Conservation (phyloP, 2,888 invertebrate species). For the Drosophila borealis region DNA sequence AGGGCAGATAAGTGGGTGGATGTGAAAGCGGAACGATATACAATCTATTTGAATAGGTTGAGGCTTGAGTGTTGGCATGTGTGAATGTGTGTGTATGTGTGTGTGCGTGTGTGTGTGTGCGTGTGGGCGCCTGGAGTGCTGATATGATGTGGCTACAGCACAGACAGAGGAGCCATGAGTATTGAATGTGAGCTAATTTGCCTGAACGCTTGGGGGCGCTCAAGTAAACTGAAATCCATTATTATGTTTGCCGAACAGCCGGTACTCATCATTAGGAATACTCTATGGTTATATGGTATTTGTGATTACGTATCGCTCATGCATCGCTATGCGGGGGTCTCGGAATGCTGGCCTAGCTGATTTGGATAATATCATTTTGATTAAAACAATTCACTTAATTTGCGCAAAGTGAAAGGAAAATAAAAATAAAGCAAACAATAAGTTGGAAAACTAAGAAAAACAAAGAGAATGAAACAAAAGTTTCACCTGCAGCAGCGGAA, state of each 20-base stretch:
- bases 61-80: constrained; percentile 1
- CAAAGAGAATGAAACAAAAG: constrained; percentile 13
- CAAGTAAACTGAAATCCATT: constrained; percentile 14
- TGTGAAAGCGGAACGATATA: constrained; percentile 37
- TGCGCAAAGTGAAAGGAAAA: constrained; percentile 38
- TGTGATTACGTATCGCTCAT: not conserved
- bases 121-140: constrained; percentile 36
- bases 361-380: constrained; percentile 15
- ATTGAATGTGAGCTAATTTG: constrained; percentile 61
- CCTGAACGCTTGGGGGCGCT: constrained; percentile 14
- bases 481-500: constrained; percentile 34
- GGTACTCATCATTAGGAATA: constrained; percentile 6
- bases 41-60: constrained; percentile 29
- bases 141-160: constrained; percentile 2
- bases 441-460: constrained; percentile 6
- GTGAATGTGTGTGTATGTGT: constrained; percentile 4
- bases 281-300: constrained; percentile 13
- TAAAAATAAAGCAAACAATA: constrained; percentile 15
- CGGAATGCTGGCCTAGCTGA: not conserved
- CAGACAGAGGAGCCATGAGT: constrained; percentile 1
- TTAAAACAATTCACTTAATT: constrained; percentile 51
- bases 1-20: not conserved
- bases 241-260: constrained; percentile 24
- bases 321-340: not conserved
- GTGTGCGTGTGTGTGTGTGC: not conserved